phyloP scores from a whole-genome alignment of 2,113 vertebrate genomes.

The Austrofundulus limnaeus region DNA sequence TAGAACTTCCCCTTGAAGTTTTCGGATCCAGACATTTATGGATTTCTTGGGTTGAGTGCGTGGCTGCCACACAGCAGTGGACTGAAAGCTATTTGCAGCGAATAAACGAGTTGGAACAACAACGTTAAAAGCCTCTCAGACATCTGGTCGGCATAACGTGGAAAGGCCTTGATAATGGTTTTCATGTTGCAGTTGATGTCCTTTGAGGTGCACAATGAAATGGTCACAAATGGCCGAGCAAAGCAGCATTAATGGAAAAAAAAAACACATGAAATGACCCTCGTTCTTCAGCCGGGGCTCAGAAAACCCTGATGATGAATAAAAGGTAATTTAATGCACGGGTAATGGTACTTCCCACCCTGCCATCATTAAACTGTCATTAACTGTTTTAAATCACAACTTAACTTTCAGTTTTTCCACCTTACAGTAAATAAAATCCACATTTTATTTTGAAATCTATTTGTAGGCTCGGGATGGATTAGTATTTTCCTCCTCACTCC shows the following conservation, averaged over 20 bases:
- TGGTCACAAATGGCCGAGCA: background rate
- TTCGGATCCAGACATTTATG: too few species aligned
- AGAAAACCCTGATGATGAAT: background rate
- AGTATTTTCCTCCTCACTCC: conserved; percentile 6
- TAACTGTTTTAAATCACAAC: too few species aligned
- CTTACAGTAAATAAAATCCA: background rate
- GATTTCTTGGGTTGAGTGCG: too few species aligned
- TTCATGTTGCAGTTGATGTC: background rate
- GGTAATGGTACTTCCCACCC: background rate
- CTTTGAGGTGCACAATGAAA: background rate
- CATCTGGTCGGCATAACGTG: background rate
- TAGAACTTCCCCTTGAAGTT: too few species aligned
- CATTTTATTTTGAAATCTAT: too few species aligned
- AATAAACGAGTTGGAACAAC: background rate
- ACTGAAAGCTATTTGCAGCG: background rate
- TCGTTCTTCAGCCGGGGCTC: background rate
- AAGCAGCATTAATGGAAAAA: background rate
- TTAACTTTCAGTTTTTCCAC: too few species aligned
- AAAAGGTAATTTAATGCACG: background rate
- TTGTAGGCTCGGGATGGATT: conserved; percentile 3
- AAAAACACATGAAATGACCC: background rate
- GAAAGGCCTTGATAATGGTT: background rate
- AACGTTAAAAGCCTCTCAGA: conserved; percentile 1
- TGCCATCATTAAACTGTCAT: background rate
- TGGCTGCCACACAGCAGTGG: background rate